phyloP scores from a whole-genome alignment of 2,888 invertebrate genomes.

The Choristoneura rosaceana region DNA sequence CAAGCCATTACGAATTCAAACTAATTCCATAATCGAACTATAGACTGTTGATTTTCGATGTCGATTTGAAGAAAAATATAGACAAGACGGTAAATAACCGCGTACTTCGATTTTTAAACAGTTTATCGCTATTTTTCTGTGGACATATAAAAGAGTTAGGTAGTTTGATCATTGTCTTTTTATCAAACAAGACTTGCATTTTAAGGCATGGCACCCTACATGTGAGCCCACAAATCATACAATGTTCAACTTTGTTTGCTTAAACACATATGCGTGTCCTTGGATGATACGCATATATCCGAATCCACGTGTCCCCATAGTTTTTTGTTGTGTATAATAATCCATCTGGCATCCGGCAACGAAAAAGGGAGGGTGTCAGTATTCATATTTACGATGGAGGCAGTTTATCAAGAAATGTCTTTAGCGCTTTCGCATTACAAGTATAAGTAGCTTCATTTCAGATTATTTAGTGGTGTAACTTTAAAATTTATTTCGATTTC shows the following conservation, averaged over 20 bases:
- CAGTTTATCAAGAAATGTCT: constrained; percentile 8
- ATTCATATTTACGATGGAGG: constrained; percentile 14
- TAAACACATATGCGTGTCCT: constrained; percentile 66
- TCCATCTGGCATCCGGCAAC: constrained; percentile 41
- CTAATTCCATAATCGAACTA: constrained; percentile 23
- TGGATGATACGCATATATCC: constrained; percentile 54
- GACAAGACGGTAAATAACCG: background rate
- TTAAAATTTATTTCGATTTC: background rate
- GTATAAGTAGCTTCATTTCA: background rate
- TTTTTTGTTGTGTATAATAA: constrained; percentile 35
- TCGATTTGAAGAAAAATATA: constrained; percentile 12
- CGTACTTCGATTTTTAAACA: background rate
- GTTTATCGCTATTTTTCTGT: background rate
- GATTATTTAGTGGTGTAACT: background rate
- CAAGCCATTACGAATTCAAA: constrained; percentile 27
- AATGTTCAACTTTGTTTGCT: constrained; percentile 56
- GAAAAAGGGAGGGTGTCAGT: constrained; percentile 34
- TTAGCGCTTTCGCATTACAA: background rate
- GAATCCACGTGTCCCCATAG: constrained; percentile 41
- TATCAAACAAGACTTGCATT: constrained; percentile 45
- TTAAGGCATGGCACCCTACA: constrained; percentile 30
- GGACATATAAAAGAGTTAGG: background rate
- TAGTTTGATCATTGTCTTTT: constrained; percentile 21
- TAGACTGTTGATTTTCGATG: constrained; percentile 18
- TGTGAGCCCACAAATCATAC: constrained; percentile 37